A percentile compares a stretch with the other conserved stretches of the same genome.
phyloP scores from a whole-genome alignment of 2,888 invertebrate genomes.

The Agonopterix alstromeriana region DNA sequence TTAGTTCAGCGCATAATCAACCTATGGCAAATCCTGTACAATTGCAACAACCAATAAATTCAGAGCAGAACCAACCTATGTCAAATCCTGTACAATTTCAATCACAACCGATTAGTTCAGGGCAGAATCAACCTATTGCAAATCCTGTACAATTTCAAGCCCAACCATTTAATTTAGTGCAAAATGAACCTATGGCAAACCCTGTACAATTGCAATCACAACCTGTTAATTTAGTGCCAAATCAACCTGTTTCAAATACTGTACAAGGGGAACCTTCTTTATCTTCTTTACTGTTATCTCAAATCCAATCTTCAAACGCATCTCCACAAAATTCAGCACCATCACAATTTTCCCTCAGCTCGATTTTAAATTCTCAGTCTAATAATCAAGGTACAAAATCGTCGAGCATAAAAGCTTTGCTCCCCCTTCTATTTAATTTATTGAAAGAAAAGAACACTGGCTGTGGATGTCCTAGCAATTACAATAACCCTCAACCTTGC shows the following conservation, averaged over 20 bases:
- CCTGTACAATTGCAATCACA: too few species aligned
- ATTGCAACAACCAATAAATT: background rate
- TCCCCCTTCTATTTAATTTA: conserved; percentile 53
- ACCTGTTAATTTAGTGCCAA: too few species aligned
- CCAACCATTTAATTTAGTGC: too few species aligned
- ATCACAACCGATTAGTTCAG: too few species aligned
- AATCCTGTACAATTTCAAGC: too few species aligned
- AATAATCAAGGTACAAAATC: conserved; percentile 14
- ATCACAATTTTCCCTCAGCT: background rate
- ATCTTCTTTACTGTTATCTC: background rate
- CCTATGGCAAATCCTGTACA: background rate
- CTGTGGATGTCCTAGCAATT: conserved; percentile 27
- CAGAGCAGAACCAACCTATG: background rate
- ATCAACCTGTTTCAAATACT: too few species aligned
- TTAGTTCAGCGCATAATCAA: conserved; percentile 5
- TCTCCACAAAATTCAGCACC: background rate
- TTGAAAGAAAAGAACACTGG: conserved; percentile 40
- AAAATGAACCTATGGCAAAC: too few species aligned
- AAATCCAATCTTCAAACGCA: background rate
- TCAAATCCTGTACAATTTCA: background rate
- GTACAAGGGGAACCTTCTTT: background rate
- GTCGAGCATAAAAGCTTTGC: conserved; percentile 40
- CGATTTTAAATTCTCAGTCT: background rate
- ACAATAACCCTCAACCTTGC: conserved; percentile 10
- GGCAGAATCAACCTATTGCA: too few species aligned